Conservation (phyloP, 2,888 invertebrate genomes). For the Ferrisia virgata region DNA sequence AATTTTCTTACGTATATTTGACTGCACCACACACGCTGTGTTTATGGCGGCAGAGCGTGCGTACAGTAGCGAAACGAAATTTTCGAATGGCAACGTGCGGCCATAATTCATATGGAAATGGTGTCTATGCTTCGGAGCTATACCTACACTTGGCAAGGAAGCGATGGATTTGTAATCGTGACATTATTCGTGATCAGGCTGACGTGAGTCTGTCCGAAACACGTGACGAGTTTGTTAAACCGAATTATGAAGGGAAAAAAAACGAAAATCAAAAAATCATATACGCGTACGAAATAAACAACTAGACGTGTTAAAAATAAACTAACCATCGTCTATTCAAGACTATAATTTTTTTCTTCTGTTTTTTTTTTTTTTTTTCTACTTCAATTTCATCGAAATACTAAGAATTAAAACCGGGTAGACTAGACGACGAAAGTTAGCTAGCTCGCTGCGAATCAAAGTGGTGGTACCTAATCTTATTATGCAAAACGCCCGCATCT, state of each 20-base stretch:
- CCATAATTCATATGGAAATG: slow-evolving; percentile 31
- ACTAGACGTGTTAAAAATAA: background rate
- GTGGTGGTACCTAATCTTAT: slow-evolving; percentile 1
- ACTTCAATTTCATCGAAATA: background rate
- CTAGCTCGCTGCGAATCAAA: background rate
- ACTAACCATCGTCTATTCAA: background rate
- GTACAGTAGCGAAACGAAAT: slow-evolving; percentile 18
- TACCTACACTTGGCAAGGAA: slow-evolving; percentile 21
- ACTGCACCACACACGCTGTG: background rate
- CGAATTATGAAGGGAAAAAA: background rate
- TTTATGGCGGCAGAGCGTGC: background rate
- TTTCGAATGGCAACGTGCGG: background rate
- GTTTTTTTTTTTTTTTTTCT: no score
- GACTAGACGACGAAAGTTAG: background rate
- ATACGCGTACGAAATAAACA: slow-evolving; percentile 26
- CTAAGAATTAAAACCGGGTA: background rate
- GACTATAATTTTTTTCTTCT: background rate
- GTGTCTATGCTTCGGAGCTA: background rate
- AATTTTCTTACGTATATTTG: background rate
- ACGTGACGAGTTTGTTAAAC: slow-evolving; percentile 31
- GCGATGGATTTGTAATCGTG: slow-evolving; percentile 32
- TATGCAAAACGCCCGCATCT: slow-evolving; percentile 25
- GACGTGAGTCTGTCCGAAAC: slow-evolving; percentile 25
- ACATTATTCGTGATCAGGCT: slow-evolving; percentile 26
- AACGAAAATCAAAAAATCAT: background rate